Conservation (phyloP, 2,888 invertebrate genomes). For the Metacarcinus magister region DNA sequence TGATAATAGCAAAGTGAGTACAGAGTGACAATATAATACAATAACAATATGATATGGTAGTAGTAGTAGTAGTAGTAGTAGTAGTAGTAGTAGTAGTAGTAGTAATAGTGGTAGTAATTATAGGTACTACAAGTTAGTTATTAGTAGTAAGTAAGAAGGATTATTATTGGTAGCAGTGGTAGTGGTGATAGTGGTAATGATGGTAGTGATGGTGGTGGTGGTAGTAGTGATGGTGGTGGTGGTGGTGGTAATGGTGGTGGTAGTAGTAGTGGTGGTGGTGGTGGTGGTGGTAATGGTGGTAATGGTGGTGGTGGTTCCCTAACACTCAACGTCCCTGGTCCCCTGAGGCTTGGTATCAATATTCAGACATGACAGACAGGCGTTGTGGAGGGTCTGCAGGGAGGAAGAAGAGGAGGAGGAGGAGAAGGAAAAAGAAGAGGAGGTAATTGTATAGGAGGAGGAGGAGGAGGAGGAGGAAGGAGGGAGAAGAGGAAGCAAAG, state of each 20-base stretch:
- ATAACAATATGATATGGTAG: no score
- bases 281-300: not conserved
- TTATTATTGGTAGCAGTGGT: not conserved
- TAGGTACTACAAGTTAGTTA: no score
- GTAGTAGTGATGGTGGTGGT: not conserved
- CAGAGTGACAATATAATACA: no score
- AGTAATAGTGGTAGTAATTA: no score
- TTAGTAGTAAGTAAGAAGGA: no score
- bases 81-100: no score
- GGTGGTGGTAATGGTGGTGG: not conserved
- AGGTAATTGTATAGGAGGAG: not conserved
- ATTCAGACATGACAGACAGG: not conserved
- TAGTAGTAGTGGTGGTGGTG: not conserved
- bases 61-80: no score
- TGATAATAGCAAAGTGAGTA: no score
- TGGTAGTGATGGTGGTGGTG: not conserved
- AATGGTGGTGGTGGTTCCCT: not conserved
- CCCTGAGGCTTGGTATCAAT: not conserved
- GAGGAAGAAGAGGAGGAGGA: not conserved
- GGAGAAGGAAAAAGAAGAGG: not conserved
- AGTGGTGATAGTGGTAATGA: not conserved
- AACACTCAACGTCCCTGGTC: not conserved
- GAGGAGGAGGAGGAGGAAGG: not conserved
- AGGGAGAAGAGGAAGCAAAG: not conserved
- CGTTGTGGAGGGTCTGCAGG: not conserved